Evolutionary conservation across 2,797 vertebrate genomes (phyloP).

Genomic region (Lindbergichthys nudifrons): DNA sequence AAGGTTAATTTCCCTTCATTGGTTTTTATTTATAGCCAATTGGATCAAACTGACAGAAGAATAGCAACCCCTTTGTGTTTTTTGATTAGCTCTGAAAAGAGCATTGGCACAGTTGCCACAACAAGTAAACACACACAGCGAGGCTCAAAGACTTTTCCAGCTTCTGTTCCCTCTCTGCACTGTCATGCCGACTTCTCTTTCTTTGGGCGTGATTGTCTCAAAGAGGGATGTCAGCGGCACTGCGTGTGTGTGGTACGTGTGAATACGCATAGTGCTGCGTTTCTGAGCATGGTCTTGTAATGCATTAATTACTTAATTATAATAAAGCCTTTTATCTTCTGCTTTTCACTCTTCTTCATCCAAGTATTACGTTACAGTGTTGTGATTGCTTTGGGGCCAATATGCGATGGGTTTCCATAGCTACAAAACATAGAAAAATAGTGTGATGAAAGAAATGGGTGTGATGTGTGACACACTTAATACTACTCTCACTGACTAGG

Average conservation of each 20-base stretch:
- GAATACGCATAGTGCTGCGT: slow-evolving; percentile 14
- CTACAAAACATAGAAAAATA: slow-evolving; percentile 34
- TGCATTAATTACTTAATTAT: slow-evolving; percentile 56
- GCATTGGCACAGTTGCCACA: slow-evolving; percentile 30
- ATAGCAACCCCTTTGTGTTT: slow-evolving; percentile 43
- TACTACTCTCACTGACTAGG: slow-evolving; percentile 18
- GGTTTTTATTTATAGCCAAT: slow-evolving; percentile 42
- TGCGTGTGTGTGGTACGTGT: slow-evolving; percentile 21
- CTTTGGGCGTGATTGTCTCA: slow-evolving; percentile 27
- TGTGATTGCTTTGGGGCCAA: slow-evolving; percentile 53
- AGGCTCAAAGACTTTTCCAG: slow-evolving; percentile 51
- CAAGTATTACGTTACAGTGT: slow-evolving; percentile 55
- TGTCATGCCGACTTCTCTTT: slow-evolving; percentile 27
- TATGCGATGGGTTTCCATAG: slow-evolving; percentile 55
- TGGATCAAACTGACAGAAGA: slow-evolving; percentile 28
- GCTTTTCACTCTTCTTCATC: slow-evolving; percentile 50
- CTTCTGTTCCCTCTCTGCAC: slow-evolving; percentile 39
- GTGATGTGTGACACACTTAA: slow-evolving; percentile 33
- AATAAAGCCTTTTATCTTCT: slow-evolving; percentile 48
- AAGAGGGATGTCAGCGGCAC: slow-evolving; percentile 23
- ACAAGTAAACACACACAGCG: slow-evolving; percentile 48
- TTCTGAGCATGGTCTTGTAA: slow-evolving; percentile 42
- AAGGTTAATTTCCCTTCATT: slow-evolving; percentile 27
- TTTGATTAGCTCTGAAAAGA: slow-evolving; percentile 52
- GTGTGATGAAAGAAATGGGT: slow-evolving; percentile 36